These are phyloP conservation scores for Cathartes aura DNA, from an alignment of 2,113 vertebrate species.

Conservation along the genomic window DNA sequence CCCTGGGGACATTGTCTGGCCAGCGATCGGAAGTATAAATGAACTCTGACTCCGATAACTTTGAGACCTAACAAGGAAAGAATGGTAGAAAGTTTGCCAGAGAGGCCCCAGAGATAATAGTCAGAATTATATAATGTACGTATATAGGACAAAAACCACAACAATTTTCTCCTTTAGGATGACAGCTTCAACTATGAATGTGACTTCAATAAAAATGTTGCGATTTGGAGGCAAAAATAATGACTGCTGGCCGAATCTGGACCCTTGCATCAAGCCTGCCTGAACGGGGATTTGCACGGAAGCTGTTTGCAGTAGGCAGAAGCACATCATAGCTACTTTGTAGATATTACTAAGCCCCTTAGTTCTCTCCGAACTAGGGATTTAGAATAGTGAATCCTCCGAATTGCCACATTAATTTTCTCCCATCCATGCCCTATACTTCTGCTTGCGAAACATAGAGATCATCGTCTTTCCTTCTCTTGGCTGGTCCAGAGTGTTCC, in stretches of 20 bases:
- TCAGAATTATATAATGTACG: not conserved
- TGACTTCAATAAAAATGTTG: not conserved
- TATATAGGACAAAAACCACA: not conserved
- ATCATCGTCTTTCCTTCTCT: rapidly evolving
- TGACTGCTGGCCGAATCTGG: not conserved
- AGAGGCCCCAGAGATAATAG: slow-evolving; percentile 33
- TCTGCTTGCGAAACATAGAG: rapidly evolving
- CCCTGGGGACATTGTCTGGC: slow-evolving; percentile 23
- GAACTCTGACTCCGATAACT: slow-evolving; percentile 65
- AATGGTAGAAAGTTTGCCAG: slow-evolving; percentile 19
- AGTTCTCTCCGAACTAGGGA: not conserved
- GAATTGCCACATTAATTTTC: not conserved
- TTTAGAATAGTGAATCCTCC: not conserved
- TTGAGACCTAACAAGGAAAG: slow-evolving; percentile 41
- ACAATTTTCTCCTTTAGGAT: not conserved
- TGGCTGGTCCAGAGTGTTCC: not conserved
- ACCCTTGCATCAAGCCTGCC: not conserved
- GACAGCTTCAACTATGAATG: not conserved
- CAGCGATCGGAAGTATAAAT: slow-evolving; percentile 20
- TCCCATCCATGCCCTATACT: not conserved
- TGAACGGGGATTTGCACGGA: not conserved
- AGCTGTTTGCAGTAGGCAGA: not conserved
- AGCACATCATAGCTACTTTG: not conserved
- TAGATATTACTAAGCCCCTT: not conserved
- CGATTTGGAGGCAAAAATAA: not conserved